These are phyloP conservation scores for Ataeniobius toweri DNA, from an alignment of 2,797 vertebrate species.

Conservation along the genomic window DNA sequence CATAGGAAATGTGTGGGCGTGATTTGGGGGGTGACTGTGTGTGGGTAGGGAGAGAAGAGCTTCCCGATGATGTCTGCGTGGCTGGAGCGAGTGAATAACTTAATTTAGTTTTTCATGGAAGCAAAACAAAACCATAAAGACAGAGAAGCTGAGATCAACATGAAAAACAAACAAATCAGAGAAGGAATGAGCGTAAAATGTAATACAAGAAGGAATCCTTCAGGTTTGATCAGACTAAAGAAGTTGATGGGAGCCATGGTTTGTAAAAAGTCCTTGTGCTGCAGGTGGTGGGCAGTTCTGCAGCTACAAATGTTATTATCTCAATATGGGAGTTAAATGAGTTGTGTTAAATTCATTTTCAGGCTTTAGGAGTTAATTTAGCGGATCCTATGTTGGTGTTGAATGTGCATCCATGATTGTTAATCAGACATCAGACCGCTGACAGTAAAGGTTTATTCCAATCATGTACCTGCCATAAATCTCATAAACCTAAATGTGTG, in stretches of 20 bases:
- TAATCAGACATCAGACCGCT: background rate
- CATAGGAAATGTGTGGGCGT: constrained; percentile 1
- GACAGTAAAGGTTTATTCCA: background rate
- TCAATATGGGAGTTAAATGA: background rate
- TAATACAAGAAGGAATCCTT: background rate
- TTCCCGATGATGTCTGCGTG: background rate
- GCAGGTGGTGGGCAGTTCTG: background rate
- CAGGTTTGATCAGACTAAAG: background rate
- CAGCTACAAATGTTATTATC: background rate
- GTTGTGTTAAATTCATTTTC: constrained; percentile 2
- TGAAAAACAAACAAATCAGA: background rate
- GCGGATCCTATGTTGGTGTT: background rate
- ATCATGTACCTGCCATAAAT: background rate
- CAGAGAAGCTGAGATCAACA: background rate
- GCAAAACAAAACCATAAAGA: constrained; percentile 8
- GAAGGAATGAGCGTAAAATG: background rate
- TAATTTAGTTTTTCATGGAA: background rate
- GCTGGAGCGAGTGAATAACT: background rate
- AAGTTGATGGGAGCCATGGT: background rate
- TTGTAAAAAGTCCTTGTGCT: background rate
- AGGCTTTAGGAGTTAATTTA: background rate
- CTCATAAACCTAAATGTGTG: too few relatives aligned
- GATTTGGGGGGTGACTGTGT: background rate
- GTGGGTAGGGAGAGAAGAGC: background rate
- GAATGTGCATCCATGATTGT: background rate